Conservation (phyloP, 2,797 vertebrate species). For the Podarcis siculus region DNA sequence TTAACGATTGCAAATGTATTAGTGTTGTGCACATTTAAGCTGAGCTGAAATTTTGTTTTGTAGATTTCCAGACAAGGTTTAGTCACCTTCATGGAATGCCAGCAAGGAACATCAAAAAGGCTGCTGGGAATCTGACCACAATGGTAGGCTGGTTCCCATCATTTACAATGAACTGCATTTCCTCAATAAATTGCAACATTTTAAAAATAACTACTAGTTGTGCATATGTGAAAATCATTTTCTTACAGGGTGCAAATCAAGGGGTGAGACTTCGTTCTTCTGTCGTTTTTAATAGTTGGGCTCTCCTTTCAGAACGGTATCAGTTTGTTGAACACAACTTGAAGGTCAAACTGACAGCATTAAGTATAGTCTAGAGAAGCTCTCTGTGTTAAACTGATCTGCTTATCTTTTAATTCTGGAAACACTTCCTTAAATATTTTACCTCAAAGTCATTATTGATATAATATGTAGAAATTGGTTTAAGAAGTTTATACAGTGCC, state of each 20-base stretch:
- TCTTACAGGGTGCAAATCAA: conserved; percentile 69
- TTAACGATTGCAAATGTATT: neutral
- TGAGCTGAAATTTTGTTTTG: conserved; percentile 39
- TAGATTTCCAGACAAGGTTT: conserved; percentile 92
- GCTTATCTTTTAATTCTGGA: conserved; percentile 12
- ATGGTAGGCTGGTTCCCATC: conserved; percentile 74
- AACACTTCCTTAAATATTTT: neutral
- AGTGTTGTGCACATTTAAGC: conserved; percentile 12
- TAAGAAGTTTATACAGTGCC: neutral
- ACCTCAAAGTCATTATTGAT: neutral
- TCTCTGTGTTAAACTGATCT: conserved; percentile 1
- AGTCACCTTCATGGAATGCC: conserved; percentile 87
- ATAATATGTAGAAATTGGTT: neutral
- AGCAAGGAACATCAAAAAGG: conserved; percentile 78
- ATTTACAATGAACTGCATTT: conserved; percentile 45
- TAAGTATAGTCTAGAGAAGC: neutral
- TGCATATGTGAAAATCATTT: conserved; percentile 68
- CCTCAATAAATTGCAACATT: conserved; percentile 51
- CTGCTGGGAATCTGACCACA: conserved; percentile 73
- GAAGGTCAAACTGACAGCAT: conserved; percentile 4
- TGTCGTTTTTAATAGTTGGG: conserved; percentile 49
- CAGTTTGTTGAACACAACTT: conserved; percentile 1
- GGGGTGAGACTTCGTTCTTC: conserved; percentile 66
- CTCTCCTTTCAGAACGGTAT: conserved; percentile 12
- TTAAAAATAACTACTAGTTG: conserved; percentile 35